Evolutionary conservation across 2,888 invertebrate genomes (phyloP), one percentile per base, ranked within the genome.

Genomic region (Drosophila birchii): DNA sequence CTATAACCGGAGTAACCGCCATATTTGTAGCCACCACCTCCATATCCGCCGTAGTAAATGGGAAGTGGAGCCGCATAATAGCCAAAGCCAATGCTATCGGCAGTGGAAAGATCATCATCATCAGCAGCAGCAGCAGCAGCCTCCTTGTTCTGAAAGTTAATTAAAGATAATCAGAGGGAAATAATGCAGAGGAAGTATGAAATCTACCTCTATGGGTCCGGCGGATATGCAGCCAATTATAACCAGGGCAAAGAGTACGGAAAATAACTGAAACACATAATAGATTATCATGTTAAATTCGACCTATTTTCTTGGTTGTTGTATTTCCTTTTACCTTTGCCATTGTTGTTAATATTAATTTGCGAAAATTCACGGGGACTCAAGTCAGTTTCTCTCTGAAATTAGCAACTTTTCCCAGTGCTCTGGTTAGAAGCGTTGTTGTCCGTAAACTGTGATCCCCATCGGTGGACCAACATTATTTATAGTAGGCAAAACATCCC

Each of bases 351-450:
- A 67, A 70, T 69, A 47, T 63, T 84, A 57, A 57, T 80, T 63
- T 84, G 81, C 61, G 57, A 89, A 87, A 76, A 70, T 18, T 78
- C 60, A 58, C 81, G 59, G 70, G 51, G 9, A 60, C 43, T 49
- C 29, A 51, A 51, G 69, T 53, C 14, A 16, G 18, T 75, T 59
- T 71, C 67, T 47, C 26, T 23, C 38, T 47, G 49, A 60, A 89
- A 84, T 87, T 89, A 89, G 60, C 89, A 69, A 88, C 80, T 89
- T 68, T 51, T 72, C 44, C 11, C 49, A 32, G 23, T 36, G 75
- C 56, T 85, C 75, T 78, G 55, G 51, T 63, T 75, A 58, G 69
- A 55, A 60, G 56, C 58, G 34, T 61, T 77, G 75, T 69, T 79
- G 54, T 79, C 59, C 59, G 32, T 58, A 64, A 74, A 89, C 84